These are phyloP conservation scores for Marmota flaviventris DNA, from an alignment of 2,113 vertebrate species.

Conservation along the genomic window DNA sequence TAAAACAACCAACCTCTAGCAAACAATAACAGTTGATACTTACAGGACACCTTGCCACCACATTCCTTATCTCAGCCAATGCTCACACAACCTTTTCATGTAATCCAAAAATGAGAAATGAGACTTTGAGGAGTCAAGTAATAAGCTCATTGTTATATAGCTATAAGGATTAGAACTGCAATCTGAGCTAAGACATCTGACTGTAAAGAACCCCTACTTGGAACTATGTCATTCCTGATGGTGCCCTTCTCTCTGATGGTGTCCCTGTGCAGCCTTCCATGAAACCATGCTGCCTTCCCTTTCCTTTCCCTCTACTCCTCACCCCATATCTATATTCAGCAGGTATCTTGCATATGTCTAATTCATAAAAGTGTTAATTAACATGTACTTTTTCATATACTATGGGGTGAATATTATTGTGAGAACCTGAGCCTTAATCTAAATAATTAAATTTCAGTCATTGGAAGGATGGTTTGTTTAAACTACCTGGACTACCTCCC, in stretches of 20 bases:
- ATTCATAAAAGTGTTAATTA: not conserved
- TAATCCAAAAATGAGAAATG: not conserved
- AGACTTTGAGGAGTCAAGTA: not conserved
- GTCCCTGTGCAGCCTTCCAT: not conserved
- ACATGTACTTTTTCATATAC: not conserved
- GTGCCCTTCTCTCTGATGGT: not conserved
- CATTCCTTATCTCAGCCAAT: not conserved
- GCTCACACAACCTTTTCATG: not conserved
- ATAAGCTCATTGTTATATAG: not conserved
- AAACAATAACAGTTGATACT: not conserved
- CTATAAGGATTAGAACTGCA: not conserved
- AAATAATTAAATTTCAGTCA: not conserved
- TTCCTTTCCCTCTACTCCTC: not conserved
- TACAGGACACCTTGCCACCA: not conserved
- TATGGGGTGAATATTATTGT: constrained; percentile 3
- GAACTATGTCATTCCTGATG: not conserved
- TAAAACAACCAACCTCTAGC: not conserved
- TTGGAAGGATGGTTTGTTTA: constrained; percentile 34
- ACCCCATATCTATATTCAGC: not conserved
- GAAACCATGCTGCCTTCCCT: not conserved
- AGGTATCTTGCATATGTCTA: not conserved
- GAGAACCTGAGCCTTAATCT: constrained; percentile 49
- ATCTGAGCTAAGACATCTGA: not conserved
- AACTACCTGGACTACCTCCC: not conserved
- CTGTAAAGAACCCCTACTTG: not conserved